phyloP scores from a whole-genome alignment of 2,888 invertebrate species.

The Coelinius sp. region DNA sequence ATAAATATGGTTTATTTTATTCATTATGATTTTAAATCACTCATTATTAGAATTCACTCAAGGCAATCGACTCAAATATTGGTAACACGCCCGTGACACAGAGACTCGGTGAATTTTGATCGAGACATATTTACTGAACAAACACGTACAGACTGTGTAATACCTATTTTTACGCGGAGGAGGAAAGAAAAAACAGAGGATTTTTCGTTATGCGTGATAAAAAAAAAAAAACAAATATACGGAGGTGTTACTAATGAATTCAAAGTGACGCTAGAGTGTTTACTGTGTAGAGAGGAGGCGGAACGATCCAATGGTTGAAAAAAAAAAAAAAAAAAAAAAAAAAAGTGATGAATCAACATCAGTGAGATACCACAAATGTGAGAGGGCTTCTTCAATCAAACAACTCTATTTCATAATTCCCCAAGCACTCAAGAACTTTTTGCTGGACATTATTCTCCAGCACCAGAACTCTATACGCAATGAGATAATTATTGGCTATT shows the following conservation, averaged over 20 bases:
- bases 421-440: background rate
- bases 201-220: background rate
- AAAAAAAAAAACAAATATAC: background rate
- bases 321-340: background rate
- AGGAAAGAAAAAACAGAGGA: background rate
- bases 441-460: background rate
- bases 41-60: background rate
- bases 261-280: background rate
- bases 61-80: background rate
- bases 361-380: background rate
- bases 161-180: background rate
- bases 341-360: conserved; percentile 16
- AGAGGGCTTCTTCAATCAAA: background rate
- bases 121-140: background rate
- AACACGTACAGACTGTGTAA: background rate
- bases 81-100: background rate
- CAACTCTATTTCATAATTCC: background rate
- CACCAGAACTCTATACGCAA: background rate
- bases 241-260: conserved; percentile 6
- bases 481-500: conserved; percentile 19
- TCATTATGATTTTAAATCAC: background rate
- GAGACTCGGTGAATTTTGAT: background rate
- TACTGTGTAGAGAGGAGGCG: background rate
- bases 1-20: background rate
- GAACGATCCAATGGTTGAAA: background rate